phyloP scores from a whole-genome alignment of 2,113 vertebrate genomes.

The Chinchilla lanigera region DNA sequence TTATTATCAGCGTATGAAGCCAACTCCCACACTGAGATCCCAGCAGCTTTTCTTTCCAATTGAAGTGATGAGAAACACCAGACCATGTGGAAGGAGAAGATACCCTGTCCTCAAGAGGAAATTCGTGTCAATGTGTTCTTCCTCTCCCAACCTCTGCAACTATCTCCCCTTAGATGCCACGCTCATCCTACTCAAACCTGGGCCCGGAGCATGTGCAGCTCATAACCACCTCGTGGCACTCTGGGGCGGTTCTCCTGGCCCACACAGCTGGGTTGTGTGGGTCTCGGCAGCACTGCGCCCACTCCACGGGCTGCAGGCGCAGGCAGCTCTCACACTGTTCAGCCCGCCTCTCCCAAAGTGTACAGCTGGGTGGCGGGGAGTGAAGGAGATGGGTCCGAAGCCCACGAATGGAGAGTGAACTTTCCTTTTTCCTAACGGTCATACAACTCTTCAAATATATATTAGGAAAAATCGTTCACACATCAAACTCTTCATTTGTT shows the following conservation, averaged over 20 bases:
- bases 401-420: accelerated
- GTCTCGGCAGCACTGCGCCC: accelerated
- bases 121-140: accelerated
- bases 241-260: accelerated
- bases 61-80: background rate
- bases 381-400: accelerated
- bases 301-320: accelerated
- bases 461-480: background rate
- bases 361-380: accelerated
- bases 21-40: accelerated
- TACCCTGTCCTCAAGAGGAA: no score
- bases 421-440: accelerated
- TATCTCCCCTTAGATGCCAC: accelerated
- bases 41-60: accelerated
- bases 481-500: background rate
- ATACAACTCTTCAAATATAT: background rate
- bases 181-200: no score
- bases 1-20: accelerated
- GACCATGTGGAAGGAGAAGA: accelerated
- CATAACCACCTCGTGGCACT: accelerated
- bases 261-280: accelerated
- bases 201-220: accelerated
- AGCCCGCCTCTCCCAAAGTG: accelerated
- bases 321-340: accelerated
- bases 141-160: background rate